Conservation (phyloP, 2,797 vertebrate species). For the Pangasius larnaudii region DNA sequence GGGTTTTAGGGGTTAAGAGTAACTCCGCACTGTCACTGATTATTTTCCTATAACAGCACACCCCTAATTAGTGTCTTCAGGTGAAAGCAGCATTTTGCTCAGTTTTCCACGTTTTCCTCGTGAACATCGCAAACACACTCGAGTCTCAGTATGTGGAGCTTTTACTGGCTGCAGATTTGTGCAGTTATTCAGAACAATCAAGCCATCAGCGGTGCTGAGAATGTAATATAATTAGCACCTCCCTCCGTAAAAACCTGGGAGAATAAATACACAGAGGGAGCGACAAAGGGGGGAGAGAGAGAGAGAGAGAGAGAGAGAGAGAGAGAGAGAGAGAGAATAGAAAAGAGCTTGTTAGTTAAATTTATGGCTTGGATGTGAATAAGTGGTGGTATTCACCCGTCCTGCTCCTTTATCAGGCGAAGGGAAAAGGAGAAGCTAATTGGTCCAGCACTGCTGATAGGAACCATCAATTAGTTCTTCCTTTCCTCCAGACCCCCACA, state of each 20-base stretch:
- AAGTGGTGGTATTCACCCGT: constrained; percentile 71
- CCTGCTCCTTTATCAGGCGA: constrained; percentile 79
- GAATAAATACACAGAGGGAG: neutral
- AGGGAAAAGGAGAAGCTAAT: constrained; percentile 75
- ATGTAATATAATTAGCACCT: constrained; percentile 73
- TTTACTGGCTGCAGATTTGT: neutral
- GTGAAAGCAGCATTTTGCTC: too few species aligned
- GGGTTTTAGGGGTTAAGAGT: too few species aligned
- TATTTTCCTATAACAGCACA: neutral
- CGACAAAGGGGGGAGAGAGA: neutral
- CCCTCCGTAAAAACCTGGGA: constrained; percentile 7
- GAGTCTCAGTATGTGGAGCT: neutral
- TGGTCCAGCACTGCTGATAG: constrained; percentile 76
- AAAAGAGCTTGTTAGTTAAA: constrained; percentile 79
- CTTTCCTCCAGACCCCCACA: constrained; percentile 65
- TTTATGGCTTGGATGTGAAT: constrained; percentile 74
- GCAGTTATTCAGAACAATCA: constrained; percentile 10
- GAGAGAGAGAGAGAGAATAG: constrained; percentile 54
- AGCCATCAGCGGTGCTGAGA: constrained; percentile 67
- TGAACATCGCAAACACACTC: neutral
- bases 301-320: constrained; percentile 39
- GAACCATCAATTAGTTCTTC: constrained; percentile 79
- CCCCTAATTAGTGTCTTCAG: neutral
- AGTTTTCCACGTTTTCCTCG: neutral
- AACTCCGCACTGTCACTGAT: neutral